These are phyloP conservation scores for Rattus rattus DNA, from an alignment of 2,113 vertebrate genomes.

Conservation along the genomic window DNA sequence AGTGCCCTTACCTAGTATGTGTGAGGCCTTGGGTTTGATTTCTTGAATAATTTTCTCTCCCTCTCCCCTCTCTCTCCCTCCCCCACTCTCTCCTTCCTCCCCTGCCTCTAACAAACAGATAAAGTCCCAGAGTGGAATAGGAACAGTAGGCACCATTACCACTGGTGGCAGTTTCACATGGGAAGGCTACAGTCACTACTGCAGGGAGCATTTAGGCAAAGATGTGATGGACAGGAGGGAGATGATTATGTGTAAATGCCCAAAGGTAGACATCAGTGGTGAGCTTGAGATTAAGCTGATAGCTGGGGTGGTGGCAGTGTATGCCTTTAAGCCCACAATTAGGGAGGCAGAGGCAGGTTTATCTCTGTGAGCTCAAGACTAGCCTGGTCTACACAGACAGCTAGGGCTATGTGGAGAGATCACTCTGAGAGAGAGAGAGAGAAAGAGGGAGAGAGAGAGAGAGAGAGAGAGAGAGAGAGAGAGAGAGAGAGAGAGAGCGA, in stretches of 20 bases:
- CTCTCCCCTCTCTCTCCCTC: neutral
- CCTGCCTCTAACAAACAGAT: neutral
- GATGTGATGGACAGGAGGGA: neutral
- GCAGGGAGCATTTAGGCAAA: neutral
- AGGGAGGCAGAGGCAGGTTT: neutral
- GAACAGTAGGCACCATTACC: neutral
- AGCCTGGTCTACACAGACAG: neutral
- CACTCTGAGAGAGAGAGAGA: neutral
- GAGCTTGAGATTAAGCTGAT: neutral
- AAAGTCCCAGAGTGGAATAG: neutral
- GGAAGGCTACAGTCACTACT: neutral
- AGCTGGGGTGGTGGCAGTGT: neutral
- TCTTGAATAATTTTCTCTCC: no score
- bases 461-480: no score
- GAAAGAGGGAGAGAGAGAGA: neutral
- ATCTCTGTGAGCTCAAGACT: neutral
- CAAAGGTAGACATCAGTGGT: neutral
- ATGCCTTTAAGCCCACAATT: neutral
- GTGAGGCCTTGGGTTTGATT: neutral
- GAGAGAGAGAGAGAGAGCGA: neutral
- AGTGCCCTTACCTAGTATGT: neutral
- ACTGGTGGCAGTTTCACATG: neutral
- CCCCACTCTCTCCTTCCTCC: neutral
- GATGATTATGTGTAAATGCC: neutral
- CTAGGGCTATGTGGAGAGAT: neutral